Percentiles rank a stretch among this genome's conserved stretches.
phyloP scores from a whole-genome alignment of 2,888 invertebrate species.

The Hydriomena furcata region DNA sequence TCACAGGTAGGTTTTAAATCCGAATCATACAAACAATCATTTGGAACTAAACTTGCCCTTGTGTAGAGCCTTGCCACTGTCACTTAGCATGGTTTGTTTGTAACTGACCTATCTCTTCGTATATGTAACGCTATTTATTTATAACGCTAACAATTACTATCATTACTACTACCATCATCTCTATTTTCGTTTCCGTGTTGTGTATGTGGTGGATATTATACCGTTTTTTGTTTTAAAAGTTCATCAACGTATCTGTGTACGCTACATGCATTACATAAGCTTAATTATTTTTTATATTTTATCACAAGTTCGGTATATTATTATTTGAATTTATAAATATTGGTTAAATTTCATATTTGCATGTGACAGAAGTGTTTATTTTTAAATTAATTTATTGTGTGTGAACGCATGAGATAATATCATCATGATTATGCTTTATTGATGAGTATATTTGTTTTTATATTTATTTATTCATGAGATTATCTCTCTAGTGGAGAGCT shows the following conservation, averaged over 20 bases:
- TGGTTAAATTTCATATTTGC: constrained; percentile 46
- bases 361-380: constrained; percentile 67
- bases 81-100: constrained; percentile 77
- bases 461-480: constrained; percentile 54
- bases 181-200: constrained; percentile 26
- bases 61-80: constrained; percentile 78
- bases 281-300: constrained; percentile 17
- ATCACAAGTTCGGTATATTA: background rate
- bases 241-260: constrained; percentile 17
- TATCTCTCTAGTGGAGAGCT: constrained; percentile 82
- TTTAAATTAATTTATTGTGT: constrained; percentile 47
- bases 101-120: constrained; percentile 51
- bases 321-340: constrained; percentile 10
- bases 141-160: constrained; percentile 36
- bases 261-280: constrained; percentile 26
- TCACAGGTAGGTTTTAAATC: constrained; percentile 96
- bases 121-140: constrained; percentile 40
- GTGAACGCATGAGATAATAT: constrained; percentile 66
- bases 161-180: constrained; percentile 36
- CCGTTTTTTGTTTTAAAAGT: constrained; percentile 9
- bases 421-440: constrained; percentile 50
- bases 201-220: constrained; percentile 28
- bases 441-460: constrained; percentile 43
- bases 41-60: constrained; percentile 71
- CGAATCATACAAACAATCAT: constrained; percentile 74